Conservation (phyloP, 1,140 invertebrate species). For the Drosophila erecta region DNA sequence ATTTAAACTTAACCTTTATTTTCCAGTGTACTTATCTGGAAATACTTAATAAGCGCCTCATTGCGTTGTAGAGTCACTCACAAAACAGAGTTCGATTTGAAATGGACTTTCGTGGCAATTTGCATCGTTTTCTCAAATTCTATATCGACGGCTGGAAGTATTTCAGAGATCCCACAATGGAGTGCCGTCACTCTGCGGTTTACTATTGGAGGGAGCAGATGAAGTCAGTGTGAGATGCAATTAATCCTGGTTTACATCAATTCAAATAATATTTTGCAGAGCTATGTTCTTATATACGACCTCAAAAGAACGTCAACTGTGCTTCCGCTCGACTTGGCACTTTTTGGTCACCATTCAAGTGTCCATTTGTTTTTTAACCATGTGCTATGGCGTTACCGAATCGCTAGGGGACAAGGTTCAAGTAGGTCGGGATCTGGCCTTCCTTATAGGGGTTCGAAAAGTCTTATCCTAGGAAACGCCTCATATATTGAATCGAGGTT, state of each 20-base stretch:
- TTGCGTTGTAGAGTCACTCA: neutral
- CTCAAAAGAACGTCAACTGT: constrained; percentile 3
- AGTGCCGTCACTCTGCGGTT: neutral
- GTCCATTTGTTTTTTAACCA: neutral
- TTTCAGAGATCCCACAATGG: neutral
- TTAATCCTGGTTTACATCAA: fast-evolving
- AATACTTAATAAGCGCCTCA: neutral
- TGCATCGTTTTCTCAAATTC: neutral
- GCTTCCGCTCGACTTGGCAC: constrained; percentile 29
- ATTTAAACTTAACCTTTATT: no score
- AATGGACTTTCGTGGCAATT: constrained; percentile 3
- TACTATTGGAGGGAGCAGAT: constrained; percentile 12
- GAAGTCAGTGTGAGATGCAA: neutral
- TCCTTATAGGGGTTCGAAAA: constrained; percentile 20
- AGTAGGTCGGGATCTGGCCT: constrained; percentile 39
- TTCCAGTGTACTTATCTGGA: neutral
- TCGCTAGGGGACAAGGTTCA: constrained; percentile 21
- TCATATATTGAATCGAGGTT: neutral
- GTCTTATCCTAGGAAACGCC: no score
- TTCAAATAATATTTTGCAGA: constrained; percentile 1
- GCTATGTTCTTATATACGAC: constrained; percentile 28
- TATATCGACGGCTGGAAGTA: neutral
- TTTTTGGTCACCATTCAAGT: neutral
- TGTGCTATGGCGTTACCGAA: constrained; percentile 17
- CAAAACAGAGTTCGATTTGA: neutral